Percentiles rank a stretch among this genome's conserved stretches.
These are phyloP conservation scores for Sympetrum striolatum DNA, from an alignment of 2,888 invertebrate genomes.

Conservation along the genomic window DNA sequence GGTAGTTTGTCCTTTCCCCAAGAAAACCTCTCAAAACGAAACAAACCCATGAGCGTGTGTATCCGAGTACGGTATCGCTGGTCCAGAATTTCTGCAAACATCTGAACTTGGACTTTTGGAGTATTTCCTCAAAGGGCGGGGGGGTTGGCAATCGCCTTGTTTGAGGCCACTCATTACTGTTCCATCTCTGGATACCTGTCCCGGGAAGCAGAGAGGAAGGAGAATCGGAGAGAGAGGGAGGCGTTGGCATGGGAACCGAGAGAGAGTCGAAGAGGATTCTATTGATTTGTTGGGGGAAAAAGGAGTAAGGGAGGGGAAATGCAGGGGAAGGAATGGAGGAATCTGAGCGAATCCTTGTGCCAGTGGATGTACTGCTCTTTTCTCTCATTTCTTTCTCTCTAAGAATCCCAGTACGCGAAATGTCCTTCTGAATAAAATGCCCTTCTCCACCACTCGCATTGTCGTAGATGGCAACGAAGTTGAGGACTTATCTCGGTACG, in stretches of 20 bases:
- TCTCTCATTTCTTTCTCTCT: too few species aligned
- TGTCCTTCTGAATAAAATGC: too few species aligned
- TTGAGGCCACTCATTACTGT: not conserved
- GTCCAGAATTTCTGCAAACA: not conserved
- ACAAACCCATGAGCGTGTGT: not conserved
- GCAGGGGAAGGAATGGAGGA: not conserved
- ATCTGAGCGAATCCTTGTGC: not conserved
- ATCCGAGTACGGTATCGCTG: not conserved
- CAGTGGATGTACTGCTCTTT: too few species aligned
- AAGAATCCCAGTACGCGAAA: too few species aligned
- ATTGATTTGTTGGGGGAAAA: conserved; percentile 2
- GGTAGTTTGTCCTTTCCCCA: too few species aligned
- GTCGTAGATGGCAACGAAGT: too few species aligned
- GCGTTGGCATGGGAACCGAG: conserved; percentile 4
- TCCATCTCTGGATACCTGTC: not conserved
- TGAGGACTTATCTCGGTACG: too few species aligned
- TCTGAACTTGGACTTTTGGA: not conserved
- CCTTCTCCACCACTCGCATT: too few species aligned
- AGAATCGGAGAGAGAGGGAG: not conserved
- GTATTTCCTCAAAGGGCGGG: too few species aligned
- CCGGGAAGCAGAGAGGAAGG: not conserved
- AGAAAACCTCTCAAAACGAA: not conserved
- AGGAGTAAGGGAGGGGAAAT: not conserved
- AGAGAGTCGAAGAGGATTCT: not conserved
- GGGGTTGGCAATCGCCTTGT: not conserved